Evolutionary conservation across 2,113 vertebrate genomes (phyloP).

Genomic region (Phainopepla nitens): DNA sequence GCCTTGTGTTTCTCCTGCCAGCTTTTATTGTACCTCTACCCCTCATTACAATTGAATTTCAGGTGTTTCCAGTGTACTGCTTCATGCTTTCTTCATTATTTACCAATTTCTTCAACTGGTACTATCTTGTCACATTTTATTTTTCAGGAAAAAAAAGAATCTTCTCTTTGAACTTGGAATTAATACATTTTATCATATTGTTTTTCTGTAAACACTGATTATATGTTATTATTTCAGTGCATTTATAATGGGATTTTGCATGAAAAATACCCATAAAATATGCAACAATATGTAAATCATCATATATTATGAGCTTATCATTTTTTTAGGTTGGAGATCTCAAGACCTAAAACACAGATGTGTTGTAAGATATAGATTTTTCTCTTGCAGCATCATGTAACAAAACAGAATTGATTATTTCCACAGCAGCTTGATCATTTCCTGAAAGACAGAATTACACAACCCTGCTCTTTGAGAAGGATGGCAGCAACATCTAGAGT

Average conservation of each 20-base stretch:
- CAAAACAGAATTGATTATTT: neutral
- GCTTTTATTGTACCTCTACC: neutral
- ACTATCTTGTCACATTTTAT: constrained; percentile 58
- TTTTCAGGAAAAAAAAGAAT: constrained; percentile 67
- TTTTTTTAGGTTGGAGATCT: neutral
- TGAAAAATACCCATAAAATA: neutral
- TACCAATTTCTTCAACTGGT: neutral
- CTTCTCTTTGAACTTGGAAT: constrained; percentile 65
- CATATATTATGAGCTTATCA: neutral
- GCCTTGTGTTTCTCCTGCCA: neutral
- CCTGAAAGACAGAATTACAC: neutral
- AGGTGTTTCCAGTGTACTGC: neutral
- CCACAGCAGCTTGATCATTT: neutral
- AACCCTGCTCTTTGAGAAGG: neutral
- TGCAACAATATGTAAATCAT: neutral
- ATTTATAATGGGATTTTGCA: neutral
- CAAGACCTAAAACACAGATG: neutral
- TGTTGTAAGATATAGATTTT: neutral
- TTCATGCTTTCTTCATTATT: neutral
- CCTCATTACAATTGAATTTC: neutral
- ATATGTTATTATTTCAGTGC: neutral
- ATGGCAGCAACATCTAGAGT: neutral
- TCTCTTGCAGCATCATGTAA: neutral
- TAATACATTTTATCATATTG: constrained; percentile 5
- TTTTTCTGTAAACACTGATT: neutral